Evolutionary conservation across 2,113 vertebrate genomes (phyloP), one percentile per base, ranked within the genome.

Genomic region (Dasyprocta punctata): DNA sequence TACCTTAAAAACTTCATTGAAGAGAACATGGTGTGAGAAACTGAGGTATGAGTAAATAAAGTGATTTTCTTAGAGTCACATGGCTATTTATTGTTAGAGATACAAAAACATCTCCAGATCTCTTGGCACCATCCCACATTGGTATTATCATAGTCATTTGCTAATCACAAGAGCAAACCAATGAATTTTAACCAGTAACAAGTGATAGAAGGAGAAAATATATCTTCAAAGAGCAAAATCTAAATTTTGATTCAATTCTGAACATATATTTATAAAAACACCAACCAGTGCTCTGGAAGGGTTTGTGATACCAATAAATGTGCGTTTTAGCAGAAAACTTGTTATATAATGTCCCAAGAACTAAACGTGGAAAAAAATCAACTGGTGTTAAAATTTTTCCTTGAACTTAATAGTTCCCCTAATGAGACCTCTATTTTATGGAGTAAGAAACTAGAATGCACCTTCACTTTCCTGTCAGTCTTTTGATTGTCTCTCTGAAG

Each of bases 141-240:
- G 77, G 63, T 82, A 95, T 92, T 65, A 90, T 63, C 96, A 94
- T 49, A 92, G 69, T 75, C 28, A 89, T 67, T 94, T 96, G 65
- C 41, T 0, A 10, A 93, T 60, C 73, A 52, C 94, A 95, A 95
- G 65, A 71, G 30, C 71, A 49, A 96, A 60, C 73, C 92, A 38
- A 65, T 95, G 63, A 2, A 3, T 61, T 90, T 28, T 49, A 86
- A 77, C 78, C 71, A 47, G 41, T 94, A 49, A 52, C 41, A 81
- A 92, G 85, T 63, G 5, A 82, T 65, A 61, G 77, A 41, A 78
- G 47, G 20, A 82, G n/a, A 33, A 86, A 95, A 86, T 89, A 47
- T 36, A 69, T 80, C n/a, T 61, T 95, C 84, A 93, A 96, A 94
- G 36, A 91, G 54, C n/a, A 36, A 96, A 95, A 58, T 87, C 89